Conservation (phyloP, 2,113 vertebrate species). For the Ranitomeya variabilis region DNA sequence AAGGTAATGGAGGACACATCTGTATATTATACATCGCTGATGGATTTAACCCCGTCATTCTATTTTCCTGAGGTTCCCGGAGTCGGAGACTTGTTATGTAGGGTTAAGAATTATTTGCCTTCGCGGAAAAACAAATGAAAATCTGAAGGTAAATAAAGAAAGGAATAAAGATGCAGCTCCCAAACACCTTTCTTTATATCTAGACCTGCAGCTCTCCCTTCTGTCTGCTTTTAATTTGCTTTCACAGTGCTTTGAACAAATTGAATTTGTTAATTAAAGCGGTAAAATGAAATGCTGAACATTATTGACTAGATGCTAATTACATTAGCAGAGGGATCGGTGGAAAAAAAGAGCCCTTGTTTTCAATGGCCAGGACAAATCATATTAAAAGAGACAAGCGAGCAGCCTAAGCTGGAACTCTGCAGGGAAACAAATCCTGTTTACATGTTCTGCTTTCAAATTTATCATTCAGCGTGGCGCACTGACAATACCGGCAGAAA, state of each 20-base stretch:
- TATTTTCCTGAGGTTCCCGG: background rate
- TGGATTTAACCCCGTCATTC: background rate
- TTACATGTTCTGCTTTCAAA: slow-evolving; percentile 70
- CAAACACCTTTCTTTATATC: slow-evolving; percentile 90
- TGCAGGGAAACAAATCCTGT: slow-evolving; percentile 70
- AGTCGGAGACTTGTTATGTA: background rate
- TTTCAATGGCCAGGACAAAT: slow-evolving; percentile 92
- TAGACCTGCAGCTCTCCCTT: slow-evolving; percentile 84
- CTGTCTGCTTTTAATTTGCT: slow-evolving; percentile 98
- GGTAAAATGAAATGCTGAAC: slow-evolving; percentile 99
- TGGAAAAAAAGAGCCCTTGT: slow-evolving; percentile 77
- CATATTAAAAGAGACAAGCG: slow-evolving; percentile 83
- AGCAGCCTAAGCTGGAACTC: slow-evolving; percentile 75
- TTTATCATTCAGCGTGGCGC: slow-evolving; percentile 72
- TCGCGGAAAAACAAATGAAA: slow-evolving; percentile 20
- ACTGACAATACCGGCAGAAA: slow-evolving; percentile 70
- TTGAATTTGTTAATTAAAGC: slow-evolving; percentile 99
- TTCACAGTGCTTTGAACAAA: slow-evolving; percentile 98
- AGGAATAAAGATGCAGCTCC: slow-evolving; percentile 79
- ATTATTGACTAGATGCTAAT: slow-evolving; percentile 99
- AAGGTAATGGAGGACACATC: too few relatives aligned
- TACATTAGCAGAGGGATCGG: slow-evolving; percentile 91
- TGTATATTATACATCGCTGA: background rate
- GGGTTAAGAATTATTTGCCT: slow-evolving; percentile 26
- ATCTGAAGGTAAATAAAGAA: slow-evolving; percentile 58